These are phyloP conservation scores for Eupithecia vulgata DNA, from an alignment of 2,888 invertebrate species.

Conservation along the genomic window DNA sequence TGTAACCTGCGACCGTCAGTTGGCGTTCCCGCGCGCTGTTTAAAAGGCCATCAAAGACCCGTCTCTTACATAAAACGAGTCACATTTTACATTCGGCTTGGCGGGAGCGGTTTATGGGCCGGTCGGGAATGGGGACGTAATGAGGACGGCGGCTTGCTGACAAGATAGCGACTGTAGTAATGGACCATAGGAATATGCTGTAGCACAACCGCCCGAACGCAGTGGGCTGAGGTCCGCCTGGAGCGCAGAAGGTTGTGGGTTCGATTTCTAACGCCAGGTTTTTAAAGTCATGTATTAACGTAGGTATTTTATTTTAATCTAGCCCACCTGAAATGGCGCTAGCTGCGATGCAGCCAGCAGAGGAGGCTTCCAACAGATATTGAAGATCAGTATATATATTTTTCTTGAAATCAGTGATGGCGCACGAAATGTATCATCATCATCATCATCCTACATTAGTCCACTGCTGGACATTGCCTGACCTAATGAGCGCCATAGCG, in stretches of 20 bases:
- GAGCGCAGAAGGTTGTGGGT: background rate
- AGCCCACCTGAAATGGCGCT: too few relatives aligned
- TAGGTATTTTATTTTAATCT: too few relatives aligned
- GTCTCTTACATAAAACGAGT: conserved; percentile 67
- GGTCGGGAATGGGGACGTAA: conserved; percentile 70
- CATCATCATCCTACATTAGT: too few relatives aligned
- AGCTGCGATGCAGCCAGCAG: too few relatives aligned
- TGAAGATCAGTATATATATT: too few relatives aligned
- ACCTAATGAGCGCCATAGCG: too few relatives aligned
- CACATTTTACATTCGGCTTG: conserved; percentile 72
- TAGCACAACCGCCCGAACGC: background rate
- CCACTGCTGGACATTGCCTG: too few relatives aligned
- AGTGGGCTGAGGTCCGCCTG: background rate
- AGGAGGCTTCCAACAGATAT: too few relatives aligned
- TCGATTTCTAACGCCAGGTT: background rate
- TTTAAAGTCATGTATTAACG: too few relatives aligned
- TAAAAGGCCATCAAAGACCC: conserved; percentile 71
- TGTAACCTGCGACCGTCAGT: conserved; percentile 33
- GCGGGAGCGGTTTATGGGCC: conserved; percentile 69
- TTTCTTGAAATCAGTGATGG: too few relatives aligned
- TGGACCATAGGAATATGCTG: background rate
- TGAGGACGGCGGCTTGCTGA: conserved; percentile 62
- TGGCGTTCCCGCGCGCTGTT: conserved; percentile 48
- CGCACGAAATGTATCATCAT: too few relatives aligned
- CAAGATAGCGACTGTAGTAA: conserved; percentile 31